Percentiles rank a stretch among this genome's conserved stretches.
Evolutionary conservation across 2,888 invertebrate genomes (phyloP).

Genomic region (Synergus itoensis): DNA sequence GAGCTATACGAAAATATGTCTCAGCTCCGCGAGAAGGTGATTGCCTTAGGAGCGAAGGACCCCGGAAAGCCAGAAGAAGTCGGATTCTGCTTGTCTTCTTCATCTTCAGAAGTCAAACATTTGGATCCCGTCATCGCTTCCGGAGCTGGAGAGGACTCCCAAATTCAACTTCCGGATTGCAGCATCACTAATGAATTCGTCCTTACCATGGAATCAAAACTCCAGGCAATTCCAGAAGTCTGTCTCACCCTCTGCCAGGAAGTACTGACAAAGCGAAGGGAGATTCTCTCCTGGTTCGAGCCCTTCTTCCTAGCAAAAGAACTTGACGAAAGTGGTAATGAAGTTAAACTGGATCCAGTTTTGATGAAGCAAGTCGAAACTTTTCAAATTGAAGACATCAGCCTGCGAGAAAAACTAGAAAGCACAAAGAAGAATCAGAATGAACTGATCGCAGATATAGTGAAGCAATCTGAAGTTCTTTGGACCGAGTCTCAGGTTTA

Average conservation of each 20-base stretch:
- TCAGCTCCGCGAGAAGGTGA: constrained; percentile 68
- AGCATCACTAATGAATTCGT: constrained; percentile 56
- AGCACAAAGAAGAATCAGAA: constrained; percentile 38
- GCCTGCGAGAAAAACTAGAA: background rate
- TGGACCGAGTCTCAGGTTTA: constrained; percentile 43
- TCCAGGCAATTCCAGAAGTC: constrained; percentile 55
- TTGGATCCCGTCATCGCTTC: constrained; percentile 18
- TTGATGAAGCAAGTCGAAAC: constrained; percentile 18
- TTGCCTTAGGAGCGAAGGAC: constrained; percentile 66
- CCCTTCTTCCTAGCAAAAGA: constrained; percentile 41
- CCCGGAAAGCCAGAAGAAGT: constrained; percentile 68
- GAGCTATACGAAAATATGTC: constrained; percentile 62
- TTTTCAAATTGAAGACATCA: constrained; percentile 3
- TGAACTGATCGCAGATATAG: constrained; percentile 50
- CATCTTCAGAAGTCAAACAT: constrained; percentile 24
- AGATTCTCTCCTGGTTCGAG: constrained; percentile 53
- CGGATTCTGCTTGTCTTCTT: constrained; percentile 42
- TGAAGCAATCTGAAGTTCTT: constrained; percentile 46
- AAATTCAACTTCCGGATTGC: constrained; percentile 48
- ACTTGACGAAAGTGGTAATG: constrained; percentile 32
- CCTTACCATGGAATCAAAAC: constrained; percentile 54
- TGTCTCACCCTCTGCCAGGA: constrained; percentile 53
- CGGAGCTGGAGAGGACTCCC: constrained; percentile 39
- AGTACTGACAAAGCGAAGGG: constrained; percentile 56
- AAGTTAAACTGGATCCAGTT: background rate